Conservation (phyloP, 1,140 invertebrate genomes). For the Heterodera schachtii region DNA sequence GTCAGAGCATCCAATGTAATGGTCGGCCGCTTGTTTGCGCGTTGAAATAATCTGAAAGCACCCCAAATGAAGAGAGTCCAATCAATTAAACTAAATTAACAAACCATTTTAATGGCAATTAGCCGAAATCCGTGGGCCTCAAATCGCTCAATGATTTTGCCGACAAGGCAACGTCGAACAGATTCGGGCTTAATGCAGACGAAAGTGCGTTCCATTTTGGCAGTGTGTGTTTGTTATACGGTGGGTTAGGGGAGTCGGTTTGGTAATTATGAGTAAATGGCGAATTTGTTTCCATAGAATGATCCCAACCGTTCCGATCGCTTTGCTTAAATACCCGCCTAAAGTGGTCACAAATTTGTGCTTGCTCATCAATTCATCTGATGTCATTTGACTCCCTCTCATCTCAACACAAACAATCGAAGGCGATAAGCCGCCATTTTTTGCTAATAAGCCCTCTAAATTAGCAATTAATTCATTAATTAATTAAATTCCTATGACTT, state of each 20-base stretch:
- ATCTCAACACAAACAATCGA: not conserved
- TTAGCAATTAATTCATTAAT: no score
- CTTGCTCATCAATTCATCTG: not conserved
- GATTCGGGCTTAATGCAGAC: constrained; percentile 97
- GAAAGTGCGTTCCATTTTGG: constrained; percentile 81
- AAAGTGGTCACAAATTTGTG: not conserved
- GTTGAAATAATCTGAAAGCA: constrained; percentile 69
- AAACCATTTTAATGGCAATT: constrained; percentile 78
- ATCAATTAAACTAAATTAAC: no score
- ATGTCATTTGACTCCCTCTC: not conserved
- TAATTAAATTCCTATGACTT: no score
- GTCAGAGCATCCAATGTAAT: constrained; percentile 84
- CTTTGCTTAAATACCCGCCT: not conserved
- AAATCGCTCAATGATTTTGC: constrained; percentile 90
- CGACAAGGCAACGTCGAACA: constrained; percentile 89
- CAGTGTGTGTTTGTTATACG: no score
- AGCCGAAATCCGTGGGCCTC: constrained; percentile 95
- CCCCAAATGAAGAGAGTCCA: no score
- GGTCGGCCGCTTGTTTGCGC: constrained; percentile 70
- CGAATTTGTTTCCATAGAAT: not conserved
- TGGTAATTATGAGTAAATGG: no score
- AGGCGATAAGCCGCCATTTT: not conserved
- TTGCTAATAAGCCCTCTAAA: no score
- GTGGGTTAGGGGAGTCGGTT: not conserved
- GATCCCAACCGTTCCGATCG: not conserved